Percentiles rank a stretch among this genome's conserved stretches.
These are phyloP conservation scores for Xestia rhomboidea DNA, from an alignment of 2,888 invertebrate genomes.

Conservation along the genomic window DNA sequence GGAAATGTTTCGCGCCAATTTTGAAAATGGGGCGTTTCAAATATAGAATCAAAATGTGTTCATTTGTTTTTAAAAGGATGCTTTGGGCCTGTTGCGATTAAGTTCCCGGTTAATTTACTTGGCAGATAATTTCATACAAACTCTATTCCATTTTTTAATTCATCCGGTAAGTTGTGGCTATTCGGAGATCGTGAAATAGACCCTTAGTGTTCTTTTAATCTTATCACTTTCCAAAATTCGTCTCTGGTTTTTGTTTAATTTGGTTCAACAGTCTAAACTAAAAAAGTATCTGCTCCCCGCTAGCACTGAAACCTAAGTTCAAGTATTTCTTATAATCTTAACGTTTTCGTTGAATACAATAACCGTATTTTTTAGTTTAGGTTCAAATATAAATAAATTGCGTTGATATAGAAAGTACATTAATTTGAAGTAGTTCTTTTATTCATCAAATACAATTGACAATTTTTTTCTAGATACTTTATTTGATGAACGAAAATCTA, in stretches of 20 bases:
- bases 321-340: not conserved
- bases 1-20: not conserved
- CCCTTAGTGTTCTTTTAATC: not conserved
- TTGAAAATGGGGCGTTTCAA: not conserved
- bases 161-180: too few species aligned
- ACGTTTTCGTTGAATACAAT: not conserved
- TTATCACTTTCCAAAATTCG: not conserved
- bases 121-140: too few species aligned
- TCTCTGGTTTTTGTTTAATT: not conserved
- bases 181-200: too few species aligned
- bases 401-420: not conserved
- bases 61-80: not conserved
- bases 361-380: slow-evolving; percentile 5
- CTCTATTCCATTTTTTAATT: too few species aligned
- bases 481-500: slow-evolving; percentile 2
- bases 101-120: too few species aligned
- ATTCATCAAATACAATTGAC: not conserved
- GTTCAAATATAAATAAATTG: slow-evolving; percentile 5
- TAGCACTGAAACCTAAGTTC: not conserved
- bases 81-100: too few species aligned
- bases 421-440: not conserved
- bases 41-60: not conserved
- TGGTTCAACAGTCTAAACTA: not conserved
- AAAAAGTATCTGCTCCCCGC: not conserved
- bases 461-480: slow-evolving; percentile 9